These are phyloP conservation scores for Temnothorax ravouxi DNA, from an alignment of 2,888 invertebrate genomes.

Conservation along the genomic window DNA sequence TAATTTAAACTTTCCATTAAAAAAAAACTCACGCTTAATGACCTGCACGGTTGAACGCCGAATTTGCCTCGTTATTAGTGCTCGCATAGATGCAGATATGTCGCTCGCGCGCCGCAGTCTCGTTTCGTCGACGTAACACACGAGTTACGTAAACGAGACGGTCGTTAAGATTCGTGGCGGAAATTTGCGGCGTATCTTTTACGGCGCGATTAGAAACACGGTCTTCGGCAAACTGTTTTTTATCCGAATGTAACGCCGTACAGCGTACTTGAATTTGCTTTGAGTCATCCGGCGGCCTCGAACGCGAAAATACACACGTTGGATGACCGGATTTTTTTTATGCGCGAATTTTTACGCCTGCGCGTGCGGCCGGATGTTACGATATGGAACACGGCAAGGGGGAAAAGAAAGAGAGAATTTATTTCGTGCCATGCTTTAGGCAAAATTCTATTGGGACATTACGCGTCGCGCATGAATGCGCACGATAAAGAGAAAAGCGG, in stretches of 20 bases:
- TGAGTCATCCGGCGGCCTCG: constrained; percentile 54
- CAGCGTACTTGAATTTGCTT: constrained; percentile 43
- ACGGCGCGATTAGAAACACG: constrained; percentile 29
- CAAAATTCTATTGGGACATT: constrained; percentile 15
- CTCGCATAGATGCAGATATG: not conserved
- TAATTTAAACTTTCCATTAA: not conserved
- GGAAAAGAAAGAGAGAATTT: not conserved
- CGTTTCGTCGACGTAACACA: constrained; percentile 2
- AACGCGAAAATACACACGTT: constrained; percentile 43
- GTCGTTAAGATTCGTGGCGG: not conserved
- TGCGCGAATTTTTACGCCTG: not conserved
- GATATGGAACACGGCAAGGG: not conserved
- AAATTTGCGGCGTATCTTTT: constrained; percentile 17
- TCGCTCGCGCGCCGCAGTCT: not conserved
- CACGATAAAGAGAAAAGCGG: not conserved
- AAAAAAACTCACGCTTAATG: not conserved
- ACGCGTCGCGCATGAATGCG: not conserved
- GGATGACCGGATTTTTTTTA: constrained; percentile 18
- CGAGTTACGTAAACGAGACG: constrained; percentile 23
- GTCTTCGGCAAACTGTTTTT: constrained; percentile 24
- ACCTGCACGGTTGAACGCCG: not conserved
- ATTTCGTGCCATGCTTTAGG: not conserved
- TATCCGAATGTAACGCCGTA: not conserved
- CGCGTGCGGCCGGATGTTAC: not conserved
- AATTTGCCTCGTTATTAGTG: not conserved